Base-by-base conservation (phyloP, 2,113 vertebrate genomes). In the Centrocercus urophasianus region DNA sequence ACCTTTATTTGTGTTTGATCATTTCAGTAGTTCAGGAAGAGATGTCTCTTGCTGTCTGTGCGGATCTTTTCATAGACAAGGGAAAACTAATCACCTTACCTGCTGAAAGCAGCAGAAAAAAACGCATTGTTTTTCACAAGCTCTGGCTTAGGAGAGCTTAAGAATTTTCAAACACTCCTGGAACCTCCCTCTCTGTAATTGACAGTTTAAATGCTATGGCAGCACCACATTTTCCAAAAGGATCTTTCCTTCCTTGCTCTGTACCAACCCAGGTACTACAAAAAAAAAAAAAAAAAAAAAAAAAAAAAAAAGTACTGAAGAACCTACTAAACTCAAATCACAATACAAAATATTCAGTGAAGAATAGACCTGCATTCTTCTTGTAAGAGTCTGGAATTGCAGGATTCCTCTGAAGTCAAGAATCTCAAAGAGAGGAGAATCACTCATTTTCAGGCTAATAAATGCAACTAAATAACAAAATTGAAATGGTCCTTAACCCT, bases 391-490 rank as follows among this genome's bases (percentile, higher is more conserved):
- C 60, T 0, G 0, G 34, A 86, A 81, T 25, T 3, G n/a, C 9
- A 40, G 1, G 0, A 67, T 2, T 64, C 2, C 28, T 20, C 25
- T 0, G 60, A 56, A 83, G 28, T 5, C 67, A 73, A 38, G 48
- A 77, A 48, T 27, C 32, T 66, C 50, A 56, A 66, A 74, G 14
- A 67, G 63, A 91, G 56, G 38, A 64, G 54, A 77, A 50, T 43
- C 47, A 77, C 34, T 64, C 36, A 19, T 17, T 88, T 81, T 54
- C 47, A 74, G 56, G 40, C 12, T 80, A 57, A 86, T 54, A 78
- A 90, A 82, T 11, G 32, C 42, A 47, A 50, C 25, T 28, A 72
- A 80, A 4, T 19, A 84, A 69, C 24, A 50, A 42, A 60, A 50
- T 80, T 12, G 27, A 94, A 32, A 25, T 16, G 30, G 24, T 61